These are phyloP conservation scores for Palloptera scutellata DNA, from an alignment of 2,888 invertebrate genomes.

Conservation along the genomic window DNA sequence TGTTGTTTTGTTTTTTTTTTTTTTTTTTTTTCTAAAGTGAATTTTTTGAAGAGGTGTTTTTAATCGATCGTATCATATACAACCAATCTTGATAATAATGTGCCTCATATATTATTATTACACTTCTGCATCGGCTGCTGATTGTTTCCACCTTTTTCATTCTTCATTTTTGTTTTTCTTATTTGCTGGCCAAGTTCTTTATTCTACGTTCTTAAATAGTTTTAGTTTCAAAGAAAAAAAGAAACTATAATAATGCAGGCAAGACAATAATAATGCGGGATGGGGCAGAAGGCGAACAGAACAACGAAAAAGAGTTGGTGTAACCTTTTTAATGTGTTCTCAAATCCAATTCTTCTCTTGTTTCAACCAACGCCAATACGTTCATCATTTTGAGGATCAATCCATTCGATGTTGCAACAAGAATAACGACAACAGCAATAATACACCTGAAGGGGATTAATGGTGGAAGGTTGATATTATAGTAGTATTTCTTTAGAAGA, in stretches of 20 bases:
- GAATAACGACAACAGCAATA: background rate
- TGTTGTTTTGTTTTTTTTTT: background rate
- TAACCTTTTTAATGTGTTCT: background rate
- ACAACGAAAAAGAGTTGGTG: background rate
- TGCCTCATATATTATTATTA: slow-evolving; percentile 48
- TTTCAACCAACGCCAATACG: no score
- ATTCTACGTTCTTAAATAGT: background rate
- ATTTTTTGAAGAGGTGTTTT: slow-evolving; percentile 42
- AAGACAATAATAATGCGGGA: background rate
- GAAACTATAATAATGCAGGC: background rate
- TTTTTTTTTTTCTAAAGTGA: no score
- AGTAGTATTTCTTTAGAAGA: no score
- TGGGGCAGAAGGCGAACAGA: background rate
- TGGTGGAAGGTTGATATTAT: background rate
- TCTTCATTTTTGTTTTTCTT: background rate
- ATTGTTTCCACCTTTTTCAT: slow-evolving; percentile 5
- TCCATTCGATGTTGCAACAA: background rate
- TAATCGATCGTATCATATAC: slow-evolving; percentile 46
- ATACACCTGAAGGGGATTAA: background rate
- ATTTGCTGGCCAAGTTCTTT: background rate
- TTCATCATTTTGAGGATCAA: background rate
- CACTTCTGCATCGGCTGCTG: slow-evolving; percentile 36
- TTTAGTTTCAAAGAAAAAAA: background rate
- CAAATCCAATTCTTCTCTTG: no score
- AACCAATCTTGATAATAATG: slow-evolving; percentile 47